Evolutionary conservation across 2,888 invertebrate species (phyloP), one percentile per base, ranked within the genome.

Genomic region (Pediacus dermestoides): DNA sequence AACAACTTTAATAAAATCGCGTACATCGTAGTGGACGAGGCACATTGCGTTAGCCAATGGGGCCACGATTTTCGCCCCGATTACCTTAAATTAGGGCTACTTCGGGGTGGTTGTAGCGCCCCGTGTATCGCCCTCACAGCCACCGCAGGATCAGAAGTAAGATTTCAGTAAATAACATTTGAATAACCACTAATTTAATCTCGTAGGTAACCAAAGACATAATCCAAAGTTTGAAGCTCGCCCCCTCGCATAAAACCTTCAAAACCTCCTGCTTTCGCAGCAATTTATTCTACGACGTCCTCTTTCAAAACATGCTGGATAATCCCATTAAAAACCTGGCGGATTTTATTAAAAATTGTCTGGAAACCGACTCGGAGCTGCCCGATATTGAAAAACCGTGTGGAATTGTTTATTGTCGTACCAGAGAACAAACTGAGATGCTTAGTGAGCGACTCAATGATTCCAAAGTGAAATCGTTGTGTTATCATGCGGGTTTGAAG

Each of bases 1-100:
- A 71, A 81, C 37, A 84, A 82, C 56, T 80, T 81, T 58, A 79
- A 85, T 37, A 83, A 89, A 61, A 70, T 99, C 2, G 85, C 88
- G 0, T 93, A 90, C 67, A 81, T 99, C 55, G 85, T 95, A 12
- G 87, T 99, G 7, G 99, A 99, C 70, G 99, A 99, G 73, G 95
- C 94, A 1, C 95, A 95, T 70, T 95, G 95, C 72, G 92, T 99
- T 0, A 94, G 93, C 57, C 88, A 97, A 59, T 99, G 97, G 99
- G 99, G 99, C 0, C 97, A 97, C 70, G 96, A 97, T 69, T 99
- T 99, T 67, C 76, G 94, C 4, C 93, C 93, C 0, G 92, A 93
- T 68, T 99, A 96, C 67, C 74, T 96, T 12, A 90, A 91, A 67
- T 72, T 99, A 13, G 92, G 94, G 1, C 63, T 69, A 6, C 70